These are phyloP conservation scores for Eriocheir sinensis DNA, from an alignment of 1,140 invertebrate genomes.

Conservation along the genomic window DNA sequence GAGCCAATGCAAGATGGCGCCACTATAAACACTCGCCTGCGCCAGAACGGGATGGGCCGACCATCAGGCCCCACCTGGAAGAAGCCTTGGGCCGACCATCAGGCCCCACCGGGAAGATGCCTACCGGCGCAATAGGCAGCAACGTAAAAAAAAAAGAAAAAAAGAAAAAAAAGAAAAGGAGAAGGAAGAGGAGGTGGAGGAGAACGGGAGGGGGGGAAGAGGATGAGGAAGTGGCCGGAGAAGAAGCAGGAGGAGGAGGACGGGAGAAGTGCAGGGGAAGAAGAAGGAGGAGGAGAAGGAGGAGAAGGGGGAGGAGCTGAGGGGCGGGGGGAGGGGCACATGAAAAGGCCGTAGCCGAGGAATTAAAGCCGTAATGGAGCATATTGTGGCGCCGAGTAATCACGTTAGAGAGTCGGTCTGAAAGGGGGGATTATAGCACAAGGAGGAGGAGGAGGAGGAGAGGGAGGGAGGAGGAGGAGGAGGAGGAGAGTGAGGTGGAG, in stretches of 20 bases:
- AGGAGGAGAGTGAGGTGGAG: background rate
- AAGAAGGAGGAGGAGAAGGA: background rate
- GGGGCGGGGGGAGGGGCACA: background rate
- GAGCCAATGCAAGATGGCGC: no score
- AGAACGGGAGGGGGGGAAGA: background rate
- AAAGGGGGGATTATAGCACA: slow-evolving; percentile 40
- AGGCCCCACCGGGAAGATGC: no score
- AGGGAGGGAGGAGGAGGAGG: slow-evolving; percentile 7
- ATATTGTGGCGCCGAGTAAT: slow-evolving; percentile 54
- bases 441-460: background rate
- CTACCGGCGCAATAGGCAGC: no score
- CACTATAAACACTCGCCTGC: no score
- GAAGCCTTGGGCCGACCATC: no score
- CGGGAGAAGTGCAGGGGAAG: background rate
- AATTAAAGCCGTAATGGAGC: slow-evolving; percentile 47
- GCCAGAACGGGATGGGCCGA: no score
- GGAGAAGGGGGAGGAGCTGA: background rate
- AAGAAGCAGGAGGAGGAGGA: background rate
- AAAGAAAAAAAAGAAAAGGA: no score
- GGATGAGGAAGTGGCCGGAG: no score
- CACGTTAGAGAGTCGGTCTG: slow-evolving; percentile 35
- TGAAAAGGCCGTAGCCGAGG: slow-evolving; percentile 41
- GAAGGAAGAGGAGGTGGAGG: no score
- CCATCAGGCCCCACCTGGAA: no score
- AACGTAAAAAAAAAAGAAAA: no score